A percentile compares a stretch with the other conserved stretches of the same genome.
Evolutionary conservation across 2,888 invertebrate genomes (phyloP).

Genomic region (Sipha maydis): DNA sequence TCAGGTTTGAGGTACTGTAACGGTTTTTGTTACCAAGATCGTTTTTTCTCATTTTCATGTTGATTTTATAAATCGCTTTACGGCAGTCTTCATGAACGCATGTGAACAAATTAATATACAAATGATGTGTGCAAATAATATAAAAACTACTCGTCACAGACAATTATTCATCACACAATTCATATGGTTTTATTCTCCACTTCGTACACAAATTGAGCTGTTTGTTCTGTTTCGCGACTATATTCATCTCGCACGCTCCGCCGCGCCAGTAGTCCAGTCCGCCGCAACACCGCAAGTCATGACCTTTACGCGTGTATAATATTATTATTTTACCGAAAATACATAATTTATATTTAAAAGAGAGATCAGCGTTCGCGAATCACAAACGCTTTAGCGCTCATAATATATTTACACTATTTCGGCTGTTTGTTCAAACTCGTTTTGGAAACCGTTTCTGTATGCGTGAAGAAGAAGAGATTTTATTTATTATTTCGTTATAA

Average conservation of each 20-base stretch:
- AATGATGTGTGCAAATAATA: not conserved
- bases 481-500: constrained; percentile 21
- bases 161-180: not conserved
- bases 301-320: constrained; percentile 16
- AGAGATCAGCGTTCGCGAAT: constrained; percentile 11
- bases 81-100: not conserved
- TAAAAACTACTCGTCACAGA: not conserved
- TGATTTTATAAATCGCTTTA: not conserved
- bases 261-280: not conserved
- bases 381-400: not conserved
- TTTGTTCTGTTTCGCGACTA: not conserved
- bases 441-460: constrained; percentile 17
- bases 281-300: not conserved
- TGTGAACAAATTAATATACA: not conserved
- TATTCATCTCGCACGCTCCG: not conserved
- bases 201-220: constrained; percentile 12
- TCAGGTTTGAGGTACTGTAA: not conserved
- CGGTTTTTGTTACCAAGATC: not conserved
- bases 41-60: too few species aligned
- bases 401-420: not conserved
- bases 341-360: constrained; percentile 31
- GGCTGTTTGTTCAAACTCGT: constrained; percentile 29
- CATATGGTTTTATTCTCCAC: not conserved
- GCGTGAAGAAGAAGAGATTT: not conserved
- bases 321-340: not conserved